Percentiles rank a stretch among this genome's conserved stretches.
Conservation (phyloP, 1,140 invertebrate species). For the Drosophila lacertosa region DNA sequence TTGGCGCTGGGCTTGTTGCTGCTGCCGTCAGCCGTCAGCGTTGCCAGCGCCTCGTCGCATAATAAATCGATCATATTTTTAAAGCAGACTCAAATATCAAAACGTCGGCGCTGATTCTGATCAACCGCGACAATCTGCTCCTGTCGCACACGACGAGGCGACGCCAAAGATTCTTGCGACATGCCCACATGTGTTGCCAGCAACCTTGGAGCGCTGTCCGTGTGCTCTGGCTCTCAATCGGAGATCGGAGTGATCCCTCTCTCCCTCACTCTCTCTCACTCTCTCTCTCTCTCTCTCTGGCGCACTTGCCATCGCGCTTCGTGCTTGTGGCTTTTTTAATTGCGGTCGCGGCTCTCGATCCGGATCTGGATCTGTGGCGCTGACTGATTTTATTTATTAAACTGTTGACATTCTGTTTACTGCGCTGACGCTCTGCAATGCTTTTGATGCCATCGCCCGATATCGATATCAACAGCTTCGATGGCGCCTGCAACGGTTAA, state of each 20-base stretch:
- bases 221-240: conserved; percentile 9
- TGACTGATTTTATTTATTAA: conserved; percentile 79
- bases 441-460: conserved; percentile 61
- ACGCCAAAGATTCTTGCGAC: conserved; percentile 6
- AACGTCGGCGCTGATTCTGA: conserved; percentile 65
- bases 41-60: conserved; percentile 57
- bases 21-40: conserved; percentile 29
- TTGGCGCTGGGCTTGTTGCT: conserved; percentile 33
- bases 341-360: conserved; percentile 49
- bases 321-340: conserved; percentile 57
- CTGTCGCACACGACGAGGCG: conserved; percentile 52
- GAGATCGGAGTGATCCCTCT: conserved; percentile 10
- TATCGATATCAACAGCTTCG: conserved; percentile 54
- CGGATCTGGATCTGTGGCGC: conserved; percentile 32
- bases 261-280: no score
- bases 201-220: conserved; percentile 32
- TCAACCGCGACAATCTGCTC: conserved; percentile 65
- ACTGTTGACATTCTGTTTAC: conserved; percentile 72
- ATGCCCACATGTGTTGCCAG: conserved; percentile 22
- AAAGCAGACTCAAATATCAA: conserved; percentile 63
- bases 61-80: conserved; percentile 83
- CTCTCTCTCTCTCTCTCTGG: conserved; percentile 19
- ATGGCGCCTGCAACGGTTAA: conserved; percentile 61
- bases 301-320: conserved; percentile 43
- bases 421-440: conserved; percentile 22